A percentile compares a stretch with the other conserved stretches of the same genome.
Evolutionary conservation across 2,113 vertebrate species (phyloP).

Genomic region (Orientallactaga bullata): DNA sequence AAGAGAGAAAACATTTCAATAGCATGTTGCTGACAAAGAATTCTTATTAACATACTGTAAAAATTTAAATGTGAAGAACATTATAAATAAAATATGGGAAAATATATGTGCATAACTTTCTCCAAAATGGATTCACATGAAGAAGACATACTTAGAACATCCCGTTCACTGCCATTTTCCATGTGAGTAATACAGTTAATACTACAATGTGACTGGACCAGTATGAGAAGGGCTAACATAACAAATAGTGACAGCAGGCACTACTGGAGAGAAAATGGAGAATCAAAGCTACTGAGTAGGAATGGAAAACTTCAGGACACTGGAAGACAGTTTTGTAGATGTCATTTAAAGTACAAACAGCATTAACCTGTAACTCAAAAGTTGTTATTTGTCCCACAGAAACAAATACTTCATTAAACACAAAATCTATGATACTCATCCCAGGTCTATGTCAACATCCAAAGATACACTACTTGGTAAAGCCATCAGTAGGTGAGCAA

Average conservation of each 20-base stretch:
- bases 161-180: background rate
- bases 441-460: background rate
- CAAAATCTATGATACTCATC: background rate
- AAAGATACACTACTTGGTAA: background rate
- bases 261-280: background rate
- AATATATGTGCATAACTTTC: background rate
- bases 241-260: background rate
- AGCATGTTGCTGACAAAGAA: background rate
- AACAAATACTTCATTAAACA: background rate
- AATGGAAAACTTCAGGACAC: background rate
- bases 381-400: background rate
- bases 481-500: background rate
- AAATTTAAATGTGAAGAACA: background rate
- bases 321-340: background rate
- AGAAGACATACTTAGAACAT: background rate
- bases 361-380: too few species aligned
- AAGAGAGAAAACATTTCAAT: background rate
- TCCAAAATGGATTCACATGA: background rate
- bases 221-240: background rate
- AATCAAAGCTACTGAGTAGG: accelerated
- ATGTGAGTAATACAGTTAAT: accelerated
- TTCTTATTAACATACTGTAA: background rate
- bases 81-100: background rate
- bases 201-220: too few species aligned
- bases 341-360: background rate